phyloP scores from a whole-genome alignment of 1,140 invertebrate species.

The Daktulosphaira vitifoliae region DNA sequence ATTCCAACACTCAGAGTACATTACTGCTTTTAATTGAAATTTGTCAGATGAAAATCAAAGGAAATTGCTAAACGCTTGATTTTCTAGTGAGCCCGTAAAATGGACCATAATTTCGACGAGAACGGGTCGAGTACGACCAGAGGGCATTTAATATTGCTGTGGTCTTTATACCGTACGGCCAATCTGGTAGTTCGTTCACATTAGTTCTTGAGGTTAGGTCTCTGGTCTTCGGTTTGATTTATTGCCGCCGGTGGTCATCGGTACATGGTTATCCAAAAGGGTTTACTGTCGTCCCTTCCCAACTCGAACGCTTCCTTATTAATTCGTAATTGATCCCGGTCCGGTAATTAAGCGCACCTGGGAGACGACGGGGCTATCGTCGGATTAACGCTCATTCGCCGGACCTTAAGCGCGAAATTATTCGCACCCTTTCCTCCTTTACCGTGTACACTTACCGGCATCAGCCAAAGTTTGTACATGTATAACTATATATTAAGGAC shows the following conservation, averaged over 20 bases:
- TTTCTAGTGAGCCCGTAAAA: too few species aligned
- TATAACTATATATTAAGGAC: conserved; percentile 19
- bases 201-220: conserved; percentile 26
- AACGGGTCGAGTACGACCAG: not conserved
- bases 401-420: conserved; percentile 26
- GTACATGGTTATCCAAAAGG: conserved; percentile 22
- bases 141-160: conserved; percentile 19
- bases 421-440: conserved; percentile 14
- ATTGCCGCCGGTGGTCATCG: conserved; percentile 28
- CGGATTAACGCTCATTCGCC: conserved; percentile 23
- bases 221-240: conserved; percentile 27
- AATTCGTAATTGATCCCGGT: conserved; percentile 33
- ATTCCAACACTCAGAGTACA: too few species aligned
- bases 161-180: not conserved
- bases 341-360: conserved; percentile 34
- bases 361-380: conserved; percentile 9
- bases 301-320: conserved; percentile 30
- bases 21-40: too few species aligned
- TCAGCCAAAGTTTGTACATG: not conserved
- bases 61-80: too few species aligned
- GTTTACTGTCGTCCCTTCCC: not conserved
- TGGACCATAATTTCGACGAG: not conserved
- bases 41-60: too few species aligned
- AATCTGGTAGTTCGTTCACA: conserved; percentile 9
- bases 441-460: not conserved